Base-by-base conservation (phyloP, 2,888 invertebrate species). In the Allophyes oxyacanthae region DNA sequence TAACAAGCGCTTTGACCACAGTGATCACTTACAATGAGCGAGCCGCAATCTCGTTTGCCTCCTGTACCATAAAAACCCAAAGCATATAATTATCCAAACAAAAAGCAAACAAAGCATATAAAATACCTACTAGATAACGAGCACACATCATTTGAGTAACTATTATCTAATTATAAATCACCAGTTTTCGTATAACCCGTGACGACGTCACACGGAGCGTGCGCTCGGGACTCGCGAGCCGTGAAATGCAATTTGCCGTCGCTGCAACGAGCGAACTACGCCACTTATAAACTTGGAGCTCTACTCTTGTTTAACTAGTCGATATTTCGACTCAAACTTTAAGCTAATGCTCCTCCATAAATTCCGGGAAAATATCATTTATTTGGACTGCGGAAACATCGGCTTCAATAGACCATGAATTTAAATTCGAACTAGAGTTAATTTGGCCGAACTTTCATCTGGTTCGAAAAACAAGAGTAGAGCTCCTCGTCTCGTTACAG, bases 201-300 rank as follows among this genome's bases (percentile, higher is more conserved):
- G 66, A 48, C 68, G 43, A 48, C 49, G 56, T 48, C 49, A 62
- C 53, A 34, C 53, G 50, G 44, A 60, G 49, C 69, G 72, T 52
- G 51, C 54, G 62, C 69, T 59, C 45, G 20, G 45, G 68, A 60
- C 72, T 70, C 61, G 72, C 75, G 75, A 82, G 57, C 78, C 86
- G 83, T 89, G 78, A 88, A 89, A 91, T 88, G 83, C 84, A 89
- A 91, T 91, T 89, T 87, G 75, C 81, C 68, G 64, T 65, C 65
- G 79, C 72, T 78, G 82, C 82, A 78, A 69, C 79, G 75, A 78
- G 65, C 77, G 26, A 63, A 51, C 64, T 57, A 75, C 75, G 69
- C 71, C 65, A 65, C 65, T 67, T 38, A 56, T 36, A 49, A 62
- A 65, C 53, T 6, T 57, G n/a, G 34, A 26, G 14, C 53, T 46